These are phyloP conservation scores for Formicarius rufipectus DNA, from an alignment of 2,113 vertebrate genomes.

Conservation along the genomic window DNA sequence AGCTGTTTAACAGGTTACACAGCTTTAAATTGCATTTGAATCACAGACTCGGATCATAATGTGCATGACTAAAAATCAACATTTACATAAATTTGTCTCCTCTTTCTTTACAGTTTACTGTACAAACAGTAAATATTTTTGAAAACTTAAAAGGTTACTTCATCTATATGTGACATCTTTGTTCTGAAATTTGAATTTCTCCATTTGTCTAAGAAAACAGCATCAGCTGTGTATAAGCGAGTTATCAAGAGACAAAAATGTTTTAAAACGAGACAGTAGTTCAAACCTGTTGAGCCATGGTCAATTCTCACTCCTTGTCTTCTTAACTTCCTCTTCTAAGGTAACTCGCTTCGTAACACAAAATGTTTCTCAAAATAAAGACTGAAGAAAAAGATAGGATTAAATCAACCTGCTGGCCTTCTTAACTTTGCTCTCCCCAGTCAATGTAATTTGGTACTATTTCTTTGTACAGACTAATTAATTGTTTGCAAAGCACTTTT, in stretches of 20 bases:
- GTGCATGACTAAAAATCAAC: neutral
- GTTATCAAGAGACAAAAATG: neutral
- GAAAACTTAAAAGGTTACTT: neutral
- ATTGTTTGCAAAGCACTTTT: constrained; percentile 10
- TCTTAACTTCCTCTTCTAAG: neutral
- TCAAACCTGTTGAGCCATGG: neutral
- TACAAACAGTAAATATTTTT: neutral
- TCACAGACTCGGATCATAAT: neutral
- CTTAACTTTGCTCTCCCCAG: neutral
- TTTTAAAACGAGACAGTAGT: neutral
- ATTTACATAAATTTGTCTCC: neutral
- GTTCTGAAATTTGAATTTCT: neutral
- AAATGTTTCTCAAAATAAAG: neutral
- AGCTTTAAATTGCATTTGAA: constrained; percentile 3
- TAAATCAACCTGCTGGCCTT: neutral
- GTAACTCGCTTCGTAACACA: neutral
- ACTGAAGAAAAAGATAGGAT: neutral
- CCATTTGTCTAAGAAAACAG: neutral
- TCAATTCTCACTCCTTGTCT: neutral
- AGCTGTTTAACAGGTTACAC: neutral
- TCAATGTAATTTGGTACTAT: neutral
- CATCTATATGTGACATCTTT: neutral
- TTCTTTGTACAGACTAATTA: neutral
- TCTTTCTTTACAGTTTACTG: neutral
- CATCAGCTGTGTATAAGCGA: neutral